Base-by-base conservation (phyloP, 2,113 vertebrate species). In the Tachysurus vachellii region DNA sequence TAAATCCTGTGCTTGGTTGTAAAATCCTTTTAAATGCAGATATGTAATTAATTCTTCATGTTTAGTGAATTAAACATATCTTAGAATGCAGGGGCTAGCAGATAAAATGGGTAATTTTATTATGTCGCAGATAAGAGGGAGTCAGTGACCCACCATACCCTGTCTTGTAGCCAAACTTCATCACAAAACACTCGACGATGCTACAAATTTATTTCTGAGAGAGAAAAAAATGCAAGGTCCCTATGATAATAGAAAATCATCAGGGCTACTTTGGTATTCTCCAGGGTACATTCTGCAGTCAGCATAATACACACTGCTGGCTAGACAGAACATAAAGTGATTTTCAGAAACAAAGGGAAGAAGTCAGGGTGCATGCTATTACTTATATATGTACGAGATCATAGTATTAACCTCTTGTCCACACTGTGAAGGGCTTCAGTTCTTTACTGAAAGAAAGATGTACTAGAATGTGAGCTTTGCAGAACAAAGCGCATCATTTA, bases 31-130 rank as follows among this genome's bases (percentile, higher is more conserved):
- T 87, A 94, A 91, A 95, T 95, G 94, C 88, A 96, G 93, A 95
- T 96, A 91, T 92, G 88, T 95, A 95, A 96, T 96, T 95, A 95
- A 93, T 93, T 95, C 92, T 93, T 95, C 93, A 91, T 94, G 95
- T 93, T 95, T 93, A 92, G 93, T 92, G 93, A 94, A 95, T 95
- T 93, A 95, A 94, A 95, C 94, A 95, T 94, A 93, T 91, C 88
- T 90, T 86, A 88, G 87, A 94, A 91, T 91, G 91, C 89, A 59
- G 50, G 44, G 42, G 26, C 87, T 36, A 83, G 80, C 56, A 88
- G 90, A 89, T 89, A 91, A 88, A 28, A 59, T 88, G 76, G 73
- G 90, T 91, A 86, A 91, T 92, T 93, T 94, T 93, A 93, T 94
- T 93, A 94, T 93, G 92, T 90, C 88, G 91, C 66, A 94, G 92